phyloP scores from a whole-genome alignment of 1,140 invertebrate species.

The Alviniconcha marisindica region DNA sequence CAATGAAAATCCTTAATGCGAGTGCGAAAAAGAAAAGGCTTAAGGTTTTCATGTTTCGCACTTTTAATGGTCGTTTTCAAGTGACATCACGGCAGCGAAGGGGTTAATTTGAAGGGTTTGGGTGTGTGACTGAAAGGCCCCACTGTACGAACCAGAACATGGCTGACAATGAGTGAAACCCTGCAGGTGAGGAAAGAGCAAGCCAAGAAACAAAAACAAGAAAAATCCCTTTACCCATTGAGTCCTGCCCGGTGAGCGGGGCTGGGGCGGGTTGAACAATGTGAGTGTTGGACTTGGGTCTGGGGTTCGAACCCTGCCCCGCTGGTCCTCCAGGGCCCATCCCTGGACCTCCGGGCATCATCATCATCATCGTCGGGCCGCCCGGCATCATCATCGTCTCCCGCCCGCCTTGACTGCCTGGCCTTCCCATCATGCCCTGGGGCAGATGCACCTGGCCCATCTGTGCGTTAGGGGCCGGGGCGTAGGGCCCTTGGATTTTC shows the following conservation, averaged over 20 bases:
- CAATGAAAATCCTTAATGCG: too few relatives aligned
- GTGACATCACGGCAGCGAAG: too few relatives aligned
- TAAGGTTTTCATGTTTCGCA: too few relatives aligned
- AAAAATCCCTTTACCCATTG: constrained; percentile 28
- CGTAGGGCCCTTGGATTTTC: constrained; percentile 38
- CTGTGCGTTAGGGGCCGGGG: constrained; percentile 27
- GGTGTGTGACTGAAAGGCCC: too few relatives aligned
- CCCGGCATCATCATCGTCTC: constrained; percentile 36
- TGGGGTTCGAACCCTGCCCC: not conserved
- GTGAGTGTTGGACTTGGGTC: constrained; percentile 29
- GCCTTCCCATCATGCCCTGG: constrained; percentile 48
- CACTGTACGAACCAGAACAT: too few relatives aligned
- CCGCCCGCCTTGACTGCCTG: constrained; percentile 34
- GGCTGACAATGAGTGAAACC: too few relatives aligned
- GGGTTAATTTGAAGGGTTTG: too few relatives aligned
- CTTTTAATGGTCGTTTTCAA: too few relatives aligned
- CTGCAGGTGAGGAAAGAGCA: too few relatives aligned
- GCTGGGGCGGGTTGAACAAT: constrained; percentile 28
- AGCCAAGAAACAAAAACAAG: too few relatives aligned
- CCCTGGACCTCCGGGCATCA: constrained; percentile 32
- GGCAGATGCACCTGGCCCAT: constrained; percentile 38
- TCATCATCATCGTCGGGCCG: constrained; percentile 35
- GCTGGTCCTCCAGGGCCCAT: not conserved
- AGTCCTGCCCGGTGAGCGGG: constrained; percentile 26
- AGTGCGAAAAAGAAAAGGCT: too few relatives aligned